Evolutionary conservation across 35 echinoderm and acorn worm species (phyloP).

Genomic region (Eucidaris tribuloides): DNA sequence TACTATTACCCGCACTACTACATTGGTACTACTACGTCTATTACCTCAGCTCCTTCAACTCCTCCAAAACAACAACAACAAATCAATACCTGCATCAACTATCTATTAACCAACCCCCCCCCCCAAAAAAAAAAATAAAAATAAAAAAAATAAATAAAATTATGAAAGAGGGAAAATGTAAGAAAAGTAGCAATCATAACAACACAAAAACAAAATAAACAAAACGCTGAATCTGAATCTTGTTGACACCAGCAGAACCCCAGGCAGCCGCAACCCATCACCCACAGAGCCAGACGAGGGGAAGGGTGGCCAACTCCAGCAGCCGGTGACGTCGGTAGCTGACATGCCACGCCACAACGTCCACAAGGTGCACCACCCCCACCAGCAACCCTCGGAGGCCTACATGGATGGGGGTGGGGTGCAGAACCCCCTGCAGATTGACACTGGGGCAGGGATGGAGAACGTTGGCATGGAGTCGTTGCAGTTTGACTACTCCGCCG

Average conservation of each 20-base stretch:
- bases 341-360: slow-evolving; percentile 17
- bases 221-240: too few relatives aligned
- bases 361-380: slow-evolving; percentile 22
- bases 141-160: too few relatives aligned
- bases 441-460: slow-evolving; percentile 64
- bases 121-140: too few relatives aligned
- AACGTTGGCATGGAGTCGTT: slow-evolving; percentile 70
- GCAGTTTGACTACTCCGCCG: slow-evolving; percentile 89
- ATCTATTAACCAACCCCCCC: too few relatives aligned
- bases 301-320: slow-evolving; percentile 32
- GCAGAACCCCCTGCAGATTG: slow-evolving; percentile 84
- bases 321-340: slow-evolving; percentile 30
- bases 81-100: too few relatives aligned
- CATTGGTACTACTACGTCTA: too few relatives aligned
- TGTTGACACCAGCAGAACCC: slow-evolving; percentile 30
- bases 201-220: too few relatives aligned
- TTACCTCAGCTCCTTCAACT: too few relatives aligned
- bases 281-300: slow-evolving; percentile 53
- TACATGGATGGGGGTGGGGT: slow-evolving; percentile 47
- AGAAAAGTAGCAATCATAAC: too few relatives aligned
- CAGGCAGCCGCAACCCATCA: slow-evolving; percentile 54
- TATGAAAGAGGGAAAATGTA: too few relatives aligned
- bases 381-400: slow-evolving; percentile 30
- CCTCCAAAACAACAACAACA: too few relatives aligned
- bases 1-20: too few relatives aligned